Evolutionary conservation across 2,888 invertebrate species (phyloP).

Genomic region (Hyppa rectilinea): DNA sequence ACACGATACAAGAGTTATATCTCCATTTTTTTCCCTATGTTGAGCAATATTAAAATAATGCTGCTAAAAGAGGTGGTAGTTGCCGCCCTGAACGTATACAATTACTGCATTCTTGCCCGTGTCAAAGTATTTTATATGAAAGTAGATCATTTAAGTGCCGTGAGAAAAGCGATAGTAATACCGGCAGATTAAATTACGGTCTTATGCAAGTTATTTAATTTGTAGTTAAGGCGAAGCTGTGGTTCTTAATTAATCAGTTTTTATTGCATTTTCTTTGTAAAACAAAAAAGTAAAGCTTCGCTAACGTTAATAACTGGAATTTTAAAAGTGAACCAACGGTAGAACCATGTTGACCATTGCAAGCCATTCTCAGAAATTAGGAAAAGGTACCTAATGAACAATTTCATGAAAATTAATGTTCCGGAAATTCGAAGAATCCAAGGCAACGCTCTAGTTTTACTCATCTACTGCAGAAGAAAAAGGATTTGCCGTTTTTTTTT

Average conservation of each 20-base stretch:
- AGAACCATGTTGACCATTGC: neutral
- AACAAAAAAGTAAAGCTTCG: neutral
- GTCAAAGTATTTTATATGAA: slow-evolving; percentile 54
- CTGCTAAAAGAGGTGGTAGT: too few species aligned
- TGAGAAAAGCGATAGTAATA: slow-evolving; percentile 60
- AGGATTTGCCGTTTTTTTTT: too few species aligned
- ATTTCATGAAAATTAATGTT: slow-evolving; percentile 10
- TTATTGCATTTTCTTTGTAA: neutral
- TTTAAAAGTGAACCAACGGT: neutral
- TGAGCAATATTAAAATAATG: too few species aligned
- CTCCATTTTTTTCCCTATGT: too few species aligned
- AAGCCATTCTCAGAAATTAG: neutral
- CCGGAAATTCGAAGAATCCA: neutral
- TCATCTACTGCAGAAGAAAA: too few species aligned
- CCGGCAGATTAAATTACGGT: slow-evolving; percentile 75
- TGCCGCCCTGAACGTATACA: slow-evolving; percentile 41
- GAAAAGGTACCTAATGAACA: neutral
- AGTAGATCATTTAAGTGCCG: slow-evolving; percentile 57
- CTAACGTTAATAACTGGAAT: neutral
- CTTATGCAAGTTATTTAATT: slow-evolving; percentile 61
- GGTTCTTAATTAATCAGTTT: neutral
- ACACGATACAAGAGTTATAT: too few species aligned
- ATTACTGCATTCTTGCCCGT: slow-evolving; percentile 37
- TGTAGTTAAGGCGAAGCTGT: slow-evolving; percentile 73
- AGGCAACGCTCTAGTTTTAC: too few species aligned